Evolutionary conservation across 1,140 invertebrate genomes (phyloP).

Genomic region (Drosophila sp.): DNA sequence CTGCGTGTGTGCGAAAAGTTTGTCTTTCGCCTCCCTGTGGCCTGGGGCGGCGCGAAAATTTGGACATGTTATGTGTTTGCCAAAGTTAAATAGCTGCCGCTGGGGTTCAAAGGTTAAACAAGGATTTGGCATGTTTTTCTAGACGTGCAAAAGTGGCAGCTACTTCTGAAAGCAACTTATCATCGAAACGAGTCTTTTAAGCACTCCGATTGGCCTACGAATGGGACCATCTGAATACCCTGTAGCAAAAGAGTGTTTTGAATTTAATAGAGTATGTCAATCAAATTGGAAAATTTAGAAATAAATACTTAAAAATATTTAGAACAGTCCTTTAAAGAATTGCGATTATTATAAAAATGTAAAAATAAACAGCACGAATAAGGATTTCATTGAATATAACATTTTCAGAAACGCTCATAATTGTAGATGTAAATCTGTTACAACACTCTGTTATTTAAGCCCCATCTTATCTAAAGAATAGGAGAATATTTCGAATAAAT

Average conservation of each 20-base stretch:
- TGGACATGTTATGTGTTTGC: conserved; percentile 81
- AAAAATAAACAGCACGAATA: no score
- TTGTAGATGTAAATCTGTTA: no score
- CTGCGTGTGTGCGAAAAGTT: conserved; percentile 69
- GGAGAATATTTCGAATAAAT: no score
- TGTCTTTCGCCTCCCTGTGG: conserved; percentile 34
- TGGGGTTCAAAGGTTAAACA: conserved; percentile 79
- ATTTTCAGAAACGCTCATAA: no score
- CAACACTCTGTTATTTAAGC: no score
- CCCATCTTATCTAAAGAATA: no score
- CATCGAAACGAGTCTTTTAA: conserved; percentile 16
- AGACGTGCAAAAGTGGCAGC: conserved; percentile 35
- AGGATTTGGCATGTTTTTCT: conserved; percentile 77
- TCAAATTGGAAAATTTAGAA: background rate
- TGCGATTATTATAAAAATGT: no score
- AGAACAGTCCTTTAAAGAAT: no score
- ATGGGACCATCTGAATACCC: conserved; percentile 23
- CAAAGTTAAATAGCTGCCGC: conserved; percentile 81
- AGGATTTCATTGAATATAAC: no score
- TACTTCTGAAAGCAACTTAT: conserved; percentile 25
- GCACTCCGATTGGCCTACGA: conserved; percentile 26
- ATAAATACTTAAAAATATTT: background rate
- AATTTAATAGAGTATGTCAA: background rate
- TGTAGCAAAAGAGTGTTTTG: background rate
- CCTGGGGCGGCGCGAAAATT: conserved; percentile 75